Conservation (phyloP, 1,140 invertebrate species). For the Temnothorax longispinosus region DNA sequence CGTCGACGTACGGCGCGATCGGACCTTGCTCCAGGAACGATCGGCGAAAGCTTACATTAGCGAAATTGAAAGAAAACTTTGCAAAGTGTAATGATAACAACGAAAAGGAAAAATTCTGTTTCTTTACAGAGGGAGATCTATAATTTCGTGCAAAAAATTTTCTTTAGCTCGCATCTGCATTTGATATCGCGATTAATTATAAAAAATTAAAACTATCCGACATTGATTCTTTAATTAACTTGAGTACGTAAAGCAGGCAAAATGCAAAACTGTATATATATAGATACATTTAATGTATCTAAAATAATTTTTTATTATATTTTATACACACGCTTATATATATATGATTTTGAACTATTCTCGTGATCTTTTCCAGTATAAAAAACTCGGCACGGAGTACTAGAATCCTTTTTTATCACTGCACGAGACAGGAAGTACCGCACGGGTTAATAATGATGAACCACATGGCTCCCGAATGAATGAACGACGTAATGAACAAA, state of each 20-base stretch:
- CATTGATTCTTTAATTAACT: slow-evolving; percentile 6
- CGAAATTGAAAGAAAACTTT: slow-evolving; percentile 8
- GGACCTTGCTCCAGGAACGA: slow-evolving; percentile 34
- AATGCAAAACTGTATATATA: too few relatives aligned
- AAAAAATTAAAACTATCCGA: not conserved
- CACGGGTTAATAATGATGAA: slow-evolving; percentile 44
- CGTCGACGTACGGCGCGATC: slow-evolving; percentile 28
- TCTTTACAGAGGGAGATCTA: not conserved
- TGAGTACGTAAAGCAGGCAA: not conserved
- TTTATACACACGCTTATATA: not conserved
- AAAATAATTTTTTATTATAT: not conserved
- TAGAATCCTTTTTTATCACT: slow-evolving; percentile 43
- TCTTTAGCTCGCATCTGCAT: not conserved
- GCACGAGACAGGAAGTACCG: slow-evolving; percentile 59
- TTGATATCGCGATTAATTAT: not conserved
- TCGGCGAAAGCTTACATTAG: not conserved
- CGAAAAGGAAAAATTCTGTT: not conserved
- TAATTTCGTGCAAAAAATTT: not conserved
- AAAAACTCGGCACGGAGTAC: not conserved
- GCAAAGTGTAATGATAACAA: not conserved
- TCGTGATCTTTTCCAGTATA: not conserved
- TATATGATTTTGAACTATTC: not conserved
- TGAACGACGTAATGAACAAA: slow-evolving; percentile 63
- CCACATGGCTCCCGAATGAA: slow-evolving; percentile 70
- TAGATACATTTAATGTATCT: not conserved